Base-by-base conservation (phyloP, 2,888 invertebrate species). In the Mechanitis mazaeus region DNA sequence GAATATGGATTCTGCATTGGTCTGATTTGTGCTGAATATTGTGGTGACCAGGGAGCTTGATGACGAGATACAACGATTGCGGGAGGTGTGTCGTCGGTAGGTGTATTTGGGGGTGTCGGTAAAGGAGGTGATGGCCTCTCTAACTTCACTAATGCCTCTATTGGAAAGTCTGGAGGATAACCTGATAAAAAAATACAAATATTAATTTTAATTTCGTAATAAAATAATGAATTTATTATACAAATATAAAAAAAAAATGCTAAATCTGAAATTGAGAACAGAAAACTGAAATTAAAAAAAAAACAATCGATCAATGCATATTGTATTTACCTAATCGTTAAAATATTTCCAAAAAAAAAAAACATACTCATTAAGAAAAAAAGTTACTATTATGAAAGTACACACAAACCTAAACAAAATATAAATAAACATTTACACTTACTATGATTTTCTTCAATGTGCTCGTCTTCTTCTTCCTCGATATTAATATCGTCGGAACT, bases 101-200 rank as follows among this genome's bases (percentile, higher is more conserved):
- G 94, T 72, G 94, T 94, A 71, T 93, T 93, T 12, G 94, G 94
- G 54, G 94, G 94, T 69, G 94, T 94, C 69, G 94, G 88, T 71
- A 94, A 89, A 61, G 93, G 92, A 58, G 92, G 91, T 68, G 92
- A 91, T 64, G 92, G 91, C 45, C 90, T 85, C 79, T 93, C 93
- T 62, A 92, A 85, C 77, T 93, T 93, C 69, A 93, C 92, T 75
- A 89, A 75, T 63, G 90, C 90, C 75, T 91, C 91, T 62, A 92
- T 90, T 38, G 91, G 91, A 69, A 92, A 92, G 73, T 92, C 92
- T 69, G 91, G 90, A 50, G 91, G 91, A 75, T 92, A 93, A 78
- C 91, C 93, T 93, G 85, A 35, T 67, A 80, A 66, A 65, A 64
- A 72, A 72, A 33, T 47, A 71, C 64, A 58, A 38, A 31, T 42